Conservation (phyloP, 2,113 vertebrate genomes). For the Petromus typicus region DNA sequence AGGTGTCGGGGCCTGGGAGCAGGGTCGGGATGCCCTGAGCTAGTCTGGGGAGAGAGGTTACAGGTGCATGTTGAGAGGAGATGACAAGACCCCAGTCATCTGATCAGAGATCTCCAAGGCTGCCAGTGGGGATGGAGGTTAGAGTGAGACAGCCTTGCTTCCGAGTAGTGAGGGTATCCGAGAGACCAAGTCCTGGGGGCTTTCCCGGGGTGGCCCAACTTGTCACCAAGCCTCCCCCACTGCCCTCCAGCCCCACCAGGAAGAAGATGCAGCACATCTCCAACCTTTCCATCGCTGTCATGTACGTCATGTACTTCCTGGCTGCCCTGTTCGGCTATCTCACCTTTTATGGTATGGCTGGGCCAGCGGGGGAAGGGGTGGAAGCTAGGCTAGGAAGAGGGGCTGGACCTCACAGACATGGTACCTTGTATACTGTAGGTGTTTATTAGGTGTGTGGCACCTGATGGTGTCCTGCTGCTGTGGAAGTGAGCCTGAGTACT, state of each 20-base stretch:
- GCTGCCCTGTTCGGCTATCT: slow-evolving; percentile 98
- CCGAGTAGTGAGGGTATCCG: neutral
- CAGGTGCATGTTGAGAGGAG: neutral
- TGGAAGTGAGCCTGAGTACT: slow-evolving; percentile 40
- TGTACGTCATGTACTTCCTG: slow-evolving; percentile 99
- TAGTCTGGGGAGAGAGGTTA: neutral
- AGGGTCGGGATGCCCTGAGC: neutral
- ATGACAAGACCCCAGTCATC: neutral
- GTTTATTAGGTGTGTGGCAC: neutral
- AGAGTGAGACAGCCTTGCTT: neutral
- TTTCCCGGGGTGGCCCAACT: neutral
- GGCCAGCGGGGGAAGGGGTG: neutral
- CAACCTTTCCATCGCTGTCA: slow-evolving; percentile 96
- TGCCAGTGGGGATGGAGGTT: neutral
- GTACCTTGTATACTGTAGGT: neutral
- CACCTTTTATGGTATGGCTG: slow-evolving; percentile 94
- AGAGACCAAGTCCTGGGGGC: neutral
- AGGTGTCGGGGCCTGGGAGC: slow-evolving; percentile 81
- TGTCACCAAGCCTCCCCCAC: neutral
- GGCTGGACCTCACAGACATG: neutral
- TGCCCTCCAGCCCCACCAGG: slow-evolving; percentile 90
- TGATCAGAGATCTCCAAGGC: neutral
- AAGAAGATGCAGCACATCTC: slow-evolving; percentile 97
- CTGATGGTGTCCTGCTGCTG: slow-evolving; percentile 38
- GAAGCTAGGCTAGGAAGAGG: slow-evolving; percentile 48